Evolutionary conservation across 64 coral and sea anemone species (phyloP).

Genomic region (Acropora yongei): DNA sequence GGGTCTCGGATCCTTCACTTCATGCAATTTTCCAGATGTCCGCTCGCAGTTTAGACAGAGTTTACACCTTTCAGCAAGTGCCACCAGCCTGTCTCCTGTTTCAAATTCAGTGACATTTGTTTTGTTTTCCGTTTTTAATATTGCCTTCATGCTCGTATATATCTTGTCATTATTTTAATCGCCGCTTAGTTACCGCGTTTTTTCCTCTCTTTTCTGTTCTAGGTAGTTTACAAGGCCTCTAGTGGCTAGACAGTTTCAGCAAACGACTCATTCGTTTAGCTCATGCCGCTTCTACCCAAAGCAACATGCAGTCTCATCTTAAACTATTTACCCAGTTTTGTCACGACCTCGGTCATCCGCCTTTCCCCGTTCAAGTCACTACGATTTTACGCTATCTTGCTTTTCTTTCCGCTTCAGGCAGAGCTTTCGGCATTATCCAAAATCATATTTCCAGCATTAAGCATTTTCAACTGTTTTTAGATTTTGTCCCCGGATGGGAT

Average conservation of each 20-base stretch:
- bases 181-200: not conserved
- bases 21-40: not conserved
- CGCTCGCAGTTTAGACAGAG: not conserved
- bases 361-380: not conserved
- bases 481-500: constrained; percentile 7
- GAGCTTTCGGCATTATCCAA: constrained; percentile 4
- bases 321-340: constrained; percentile 11
- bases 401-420: not conserved
- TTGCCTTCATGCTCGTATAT: not conserved
- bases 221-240: not conserved
- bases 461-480: constrained; percentile 15
- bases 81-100: constrained; percentile 10
- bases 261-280: not conserved
- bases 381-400: constrained; percentile 13
- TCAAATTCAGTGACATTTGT: not conserved
- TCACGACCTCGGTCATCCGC: not conserved
- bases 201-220: not conserved
- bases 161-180: not conserved
- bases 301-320: constrained; percentile 18
- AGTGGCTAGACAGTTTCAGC: not conserved
- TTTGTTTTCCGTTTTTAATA: not conserved
- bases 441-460: constrained; percentile 21
- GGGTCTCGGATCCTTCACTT: not conserved
- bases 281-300: not conserved
- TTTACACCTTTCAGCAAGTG: not conserved